Conservation (phyloP, 1,140 invertebrate species). For the Drosophila prosaltans region DNA sequence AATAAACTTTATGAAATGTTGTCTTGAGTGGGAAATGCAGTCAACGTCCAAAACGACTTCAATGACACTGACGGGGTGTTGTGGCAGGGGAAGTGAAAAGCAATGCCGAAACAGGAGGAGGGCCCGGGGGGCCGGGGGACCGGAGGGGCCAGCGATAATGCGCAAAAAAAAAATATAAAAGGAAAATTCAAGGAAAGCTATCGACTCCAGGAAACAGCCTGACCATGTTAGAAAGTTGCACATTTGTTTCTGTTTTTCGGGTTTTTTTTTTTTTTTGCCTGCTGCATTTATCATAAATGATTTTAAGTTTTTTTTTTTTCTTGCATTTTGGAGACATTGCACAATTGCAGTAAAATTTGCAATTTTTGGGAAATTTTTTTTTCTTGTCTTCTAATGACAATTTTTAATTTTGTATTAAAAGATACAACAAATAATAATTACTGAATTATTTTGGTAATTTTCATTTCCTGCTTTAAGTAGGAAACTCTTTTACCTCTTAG, state of each 20-base stretch:
- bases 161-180: slow-evolving; percentile 26
- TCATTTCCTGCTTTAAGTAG: slow-evolving; percentile 9
- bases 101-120: background rate
- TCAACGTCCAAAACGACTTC: slow-evolving; percentile 53
- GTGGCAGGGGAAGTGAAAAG: background rate
- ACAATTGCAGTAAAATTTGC: slow-evolving; percentile 32
- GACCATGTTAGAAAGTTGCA: slow-evolving; percentile 47
- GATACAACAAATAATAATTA: background rate
- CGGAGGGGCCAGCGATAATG: slow-evolving; percentile 34
- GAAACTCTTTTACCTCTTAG: no score
- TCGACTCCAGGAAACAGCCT: slow-evolving; percentile 45
- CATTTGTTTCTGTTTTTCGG: slow-evolving; percentile 12
- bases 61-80: slow-evolving; percentile 44
- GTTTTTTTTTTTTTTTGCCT: slow-evolving; percentile 12
- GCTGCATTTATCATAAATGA: slow-evolving; percentile 32
- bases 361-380: background rate
- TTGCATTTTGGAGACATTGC: slow-evolving; percentile 36
- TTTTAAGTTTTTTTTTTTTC: slow-evolving; percentile 14
- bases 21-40: slow-evolving; percentile 78
- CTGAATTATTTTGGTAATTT: slow-evolving; percentile 14
- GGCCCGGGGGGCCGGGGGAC: background rate
- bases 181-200: slow-evolving; percentile 58
- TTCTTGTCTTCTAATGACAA: slow-evolving; percentile 12
- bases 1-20: slow-evolving; percentile 81
- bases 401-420: background rate